Evolutionary conservation across 1,140 invertebrate genomes (phyloP).

Genomic region (Rhagoletis pomonella): DNA sequence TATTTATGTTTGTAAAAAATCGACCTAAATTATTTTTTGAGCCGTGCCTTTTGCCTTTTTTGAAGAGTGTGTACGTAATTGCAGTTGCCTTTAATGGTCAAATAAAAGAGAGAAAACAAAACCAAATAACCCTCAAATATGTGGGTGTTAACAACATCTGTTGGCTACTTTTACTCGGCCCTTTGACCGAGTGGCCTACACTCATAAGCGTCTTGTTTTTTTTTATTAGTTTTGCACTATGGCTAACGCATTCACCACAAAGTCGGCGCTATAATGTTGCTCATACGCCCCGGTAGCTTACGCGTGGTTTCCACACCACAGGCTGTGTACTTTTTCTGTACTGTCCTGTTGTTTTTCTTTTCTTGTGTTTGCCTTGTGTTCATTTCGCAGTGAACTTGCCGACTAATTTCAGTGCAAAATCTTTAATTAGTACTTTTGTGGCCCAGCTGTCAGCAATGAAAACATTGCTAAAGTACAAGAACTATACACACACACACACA

Average conservation of each 20-base stretch:
- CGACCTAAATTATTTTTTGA: no score
- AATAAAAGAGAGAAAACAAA: no score
- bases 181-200: no score
- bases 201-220: no score
- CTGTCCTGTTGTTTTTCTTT: not conserved
- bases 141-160: no score
- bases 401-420: not conserved
- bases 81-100: no score
- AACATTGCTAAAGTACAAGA: not conserved
- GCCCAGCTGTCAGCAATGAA: not conserved
- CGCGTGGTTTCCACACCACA: not conserved
- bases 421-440: constrained; percentile 4
- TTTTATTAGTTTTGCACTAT: no score
- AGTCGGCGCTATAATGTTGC: not conserved
- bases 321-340: not conserved
- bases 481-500: not conserved
- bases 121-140: no score
- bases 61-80: no score
- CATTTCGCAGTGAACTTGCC: not conserved
- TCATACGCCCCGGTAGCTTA: not conserved
- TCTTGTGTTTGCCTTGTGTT: not conserved
- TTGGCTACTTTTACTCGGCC: no score
- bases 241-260: not conserved
- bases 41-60: no score
- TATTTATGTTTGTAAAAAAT: no score